Percentiles rank a stretch among this genome's conserved stretches.
Conservation (phyloP, 2,113 vertebrate species). For the Hypanus sabinus region DNA sequence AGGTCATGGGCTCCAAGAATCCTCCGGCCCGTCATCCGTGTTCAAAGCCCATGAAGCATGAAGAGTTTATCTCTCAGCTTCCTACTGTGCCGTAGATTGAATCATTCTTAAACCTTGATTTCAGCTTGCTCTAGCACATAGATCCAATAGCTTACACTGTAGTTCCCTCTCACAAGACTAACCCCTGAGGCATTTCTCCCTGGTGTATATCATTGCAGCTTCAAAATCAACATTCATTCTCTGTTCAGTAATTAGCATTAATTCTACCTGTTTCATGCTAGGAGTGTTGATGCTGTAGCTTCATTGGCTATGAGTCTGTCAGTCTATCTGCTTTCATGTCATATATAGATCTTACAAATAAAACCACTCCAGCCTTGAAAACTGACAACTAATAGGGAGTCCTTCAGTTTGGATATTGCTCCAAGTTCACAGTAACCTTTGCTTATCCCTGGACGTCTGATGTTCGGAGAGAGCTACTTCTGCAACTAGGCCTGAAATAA, state of each 20-base stretch:
- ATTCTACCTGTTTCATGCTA: background rate
- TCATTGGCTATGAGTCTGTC: background rate
- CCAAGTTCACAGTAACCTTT: background rate
- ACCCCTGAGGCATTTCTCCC: constrained; percentile 1
- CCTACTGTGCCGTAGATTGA: background rate
- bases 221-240: background rate
- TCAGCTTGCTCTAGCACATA: background rate
- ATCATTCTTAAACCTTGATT: background rate
- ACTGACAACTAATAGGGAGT: too few species aligned
- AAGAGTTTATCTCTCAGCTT: background rate
- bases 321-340: background rate
- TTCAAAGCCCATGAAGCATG: background rate
- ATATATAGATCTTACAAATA: background rate
- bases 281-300: background rate
- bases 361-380: background rate
- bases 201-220: background rate
- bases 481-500: background rate
- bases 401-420: background rate
- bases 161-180: background rate
- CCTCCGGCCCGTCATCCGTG: background rate
- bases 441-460: background rate
- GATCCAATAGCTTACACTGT: background rate
- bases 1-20: background rate
- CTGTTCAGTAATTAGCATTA: background rate
- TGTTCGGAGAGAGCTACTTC: background rate